These are phyloP conservation scores for Polyommatus icarus DNA, from an alignment of 2,888 invertebrate species.

Conservation along the genomic window DNA sequence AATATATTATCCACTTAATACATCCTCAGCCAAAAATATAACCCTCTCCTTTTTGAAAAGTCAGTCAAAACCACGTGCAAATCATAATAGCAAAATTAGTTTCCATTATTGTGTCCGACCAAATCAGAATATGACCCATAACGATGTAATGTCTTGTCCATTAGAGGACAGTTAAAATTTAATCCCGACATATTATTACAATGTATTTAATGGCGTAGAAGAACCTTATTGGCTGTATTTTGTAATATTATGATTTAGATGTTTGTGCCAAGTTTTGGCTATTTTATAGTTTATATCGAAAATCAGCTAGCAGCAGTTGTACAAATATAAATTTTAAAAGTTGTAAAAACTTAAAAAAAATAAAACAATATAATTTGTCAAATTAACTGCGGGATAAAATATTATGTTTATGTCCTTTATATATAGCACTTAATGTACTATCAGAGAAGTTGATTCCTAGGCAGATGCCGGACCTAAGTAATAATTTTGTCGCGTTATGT, in stretches of 20 bases:
- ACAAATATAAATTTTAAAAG: not conserved
- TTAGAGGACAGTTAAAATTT: slow-evolving; percentile 52
- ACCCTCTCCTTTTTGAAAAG: no score
- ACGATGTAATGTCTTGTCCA: slow-evolving; percentile 34
- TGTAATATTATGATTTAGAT: slow-evolving; percentile 29
- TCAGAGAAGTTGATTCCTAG: no score
- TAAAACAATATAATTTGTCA: not conserved
- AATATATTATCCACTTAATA: not conserved
- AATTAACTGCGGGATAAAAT: no score
- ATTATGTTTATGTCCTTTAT: no score
- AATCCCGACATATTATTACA: slow-evolving; percentile 45
- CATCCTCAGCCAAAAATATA: no score
- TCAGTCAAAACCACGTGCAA: not conserved
- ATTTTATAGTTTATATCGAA: slow-evolving; percentile 18
- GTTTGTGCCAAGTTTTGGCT: slow-evolving; percentile 29
- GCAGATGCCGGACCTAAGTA: no score
- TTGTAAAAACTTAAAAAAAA: not conserved
- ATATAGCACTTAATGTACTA: no score
- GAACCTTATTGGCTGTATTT: slow-evolving; percentile 41
- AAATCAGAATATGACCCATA: slow-evolving; percentile 28
- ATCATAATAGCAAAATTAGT: not conserved
- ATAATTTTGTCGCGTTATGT: no score
- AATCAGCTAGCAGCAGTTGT: not conserved
- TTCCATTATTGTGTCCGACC: not conserved
- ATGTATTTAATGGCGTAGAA: slow-evolving; percentile 38